Evolutionary conservation across 1,140 invertebrate genomes (phyloP).

Genomic region (Arion vulgaris): DNA sequence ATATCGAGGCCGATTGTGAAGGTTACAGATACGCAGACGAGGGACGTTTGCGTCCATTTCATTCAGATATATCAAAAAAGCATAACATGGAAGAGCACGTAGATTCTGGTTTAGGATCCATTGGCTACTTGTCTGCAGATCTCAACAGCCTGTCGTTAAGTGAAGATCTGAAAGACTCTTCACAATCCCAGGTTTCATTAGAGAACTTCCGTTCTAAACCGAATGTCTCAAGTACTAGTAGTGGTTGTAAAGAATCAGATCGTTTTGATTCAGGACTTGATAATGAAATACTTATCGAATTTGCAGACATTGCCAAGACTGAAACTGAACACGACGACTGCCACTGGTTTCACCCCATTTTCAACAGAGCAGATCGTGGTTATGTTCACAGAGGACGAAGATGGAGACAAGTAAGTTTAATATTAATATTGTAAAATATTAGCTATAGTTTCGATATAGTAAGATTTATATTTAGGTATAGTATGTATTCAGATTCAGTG

Average conservation of each 20-base stretch:
- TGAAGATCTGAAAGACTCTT: not conserved
- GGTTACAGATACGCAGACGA: not conserved
- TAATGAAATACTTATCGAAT: not conserved
- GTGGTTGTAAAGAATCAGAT: not conserved
- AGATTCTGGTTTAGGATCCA: conserved; percentile 28
- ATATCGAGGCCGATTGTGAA: conserved; percentile 24
- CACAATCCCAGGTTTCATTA: not conserved
- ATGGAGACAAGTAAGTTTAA: conserved; percentile 35
- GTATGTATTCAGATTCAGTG: not conserved
- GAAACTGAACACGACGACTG: not conserved
- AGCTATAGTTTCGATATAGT: not conserved
- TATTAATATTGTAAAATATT: not conserved
- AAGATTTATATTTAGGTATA: not conserved
- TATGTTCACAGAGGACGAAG: conserved; percentile 29
- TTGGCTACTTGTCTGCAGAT: conserved; percentile 12
- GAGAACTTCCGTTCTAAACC: not conserved
- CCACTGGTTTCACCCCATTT: conserved; percentile 24
- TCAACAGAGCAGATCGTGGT: conserved; percentile 15
- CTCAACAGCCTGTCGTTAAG: not conserved
- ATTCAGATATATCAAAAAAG: not conserved
- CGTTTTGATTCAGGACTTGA: conserved; percentile 32
- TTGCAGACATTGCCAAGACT: not conserved
- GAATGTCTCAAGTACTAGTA: not conserved
- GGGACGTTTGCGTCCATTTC: not conserved
- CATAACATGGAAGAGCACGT: not conserved